Evolutionary conservation across 2,888 invertebrate species (phyloP).

Genomic region (Stenchaetothrips biformis): DNA sequence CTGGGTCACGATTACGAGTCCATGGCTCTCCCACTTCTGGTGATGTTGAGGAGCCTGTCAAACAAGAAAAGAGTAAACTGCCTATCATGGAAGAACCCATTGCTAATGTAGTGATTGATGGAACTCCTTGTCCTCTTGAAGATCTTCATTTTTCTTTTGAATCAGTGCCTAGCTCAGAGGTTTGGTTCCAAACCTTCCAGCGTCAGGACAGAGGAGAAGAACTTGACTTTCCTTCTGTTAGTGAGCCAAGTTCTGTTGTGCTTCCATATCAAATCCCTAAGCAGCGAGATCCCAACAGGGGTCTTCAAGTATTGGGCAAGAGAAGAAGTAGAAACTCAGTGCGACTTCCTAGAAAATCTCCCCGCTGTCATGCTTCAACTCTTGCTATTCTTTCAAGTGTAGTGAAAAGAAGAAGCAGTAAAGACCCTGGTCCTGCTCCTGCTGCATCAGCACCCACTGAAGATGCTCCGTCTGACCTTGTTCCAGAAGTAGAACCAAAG

Average conservation of each 20-base stretch:
- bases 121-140: constrained; percentile 47
- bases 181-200: constrained; percentile 74
- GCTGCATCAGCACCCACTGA: neutral
- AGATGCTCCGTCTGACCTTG: neutral
- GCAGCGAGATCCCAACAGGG: constrained; percentile 22
- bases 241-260: constrained; percentile 54
- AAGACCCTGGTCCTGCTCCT: neutral
- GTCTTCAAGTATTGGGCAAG: constrained; percentile 52
- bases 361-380: constrained; percentile 82
- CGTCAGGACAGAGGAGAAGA: constrained; percentile 69
- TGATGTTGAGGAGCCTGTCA: constrained; percentile 6
- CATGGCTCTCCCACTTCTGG: constrained; percentile 38
- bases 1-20: constrained; percentile 49
- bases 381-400: constrained; percentile 62
- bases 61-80: neutral
- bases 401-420: constrained; percentile 16
- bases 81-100: neutral
- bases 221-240: constrained; percentile 54
- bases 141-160: constrained; percentile 71
- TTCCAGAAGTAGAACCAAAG: neutral
- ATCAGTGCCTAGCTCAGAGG: constrained; percentile 63
- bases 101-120: neutral
- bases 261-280: constrained; percentile 62
- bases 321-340: constrained; percentile 42
- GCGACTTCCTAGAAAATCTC: constrained; percentile 72